phyloP scores from a whole-genome alignment of 1,140 invertebrate genomes.

The Plectus sambesii region DNA sequence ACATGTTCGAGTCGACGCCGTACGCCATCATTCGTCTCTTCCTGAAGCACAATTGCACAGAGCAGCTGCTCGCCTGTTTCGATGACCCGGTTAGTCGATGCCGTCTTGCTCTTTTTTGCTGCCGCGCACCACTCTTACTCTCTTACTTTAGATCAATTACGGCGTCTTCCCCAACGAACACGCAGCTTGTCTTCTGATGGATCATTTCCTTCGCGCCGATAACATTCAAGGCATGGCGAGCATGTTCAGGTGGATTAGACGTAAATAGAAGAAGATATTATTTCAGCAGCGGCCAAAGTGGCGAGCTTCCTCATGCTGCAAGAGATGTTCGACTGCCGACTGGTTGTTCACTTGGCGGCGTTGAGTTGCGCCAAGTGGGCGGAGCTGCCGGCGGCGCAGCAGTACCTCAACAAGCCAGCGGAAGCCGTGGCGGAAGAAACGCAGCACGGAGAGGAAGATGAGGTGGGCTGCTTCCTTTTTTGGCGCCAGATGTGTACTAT shows the following conservation, averaged over 20 bases:
- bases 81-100: conserved; percentile 58
- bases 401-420: conserved; percentile 11
- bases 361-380: conserved; percentile 62
- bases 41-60: conserved; percentile 52
- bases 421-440: conserved; percentile 45
- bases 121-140: conserved; percentile 4
- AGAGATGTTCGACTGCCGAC: conserved; percentile 65
- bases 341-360: conserved; percentile 59
- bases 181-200: conserved; percentile 66
- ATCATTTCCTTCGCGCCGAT: conserved; percentile 60
- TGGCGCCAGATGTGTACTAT: conserved; percentile 5
- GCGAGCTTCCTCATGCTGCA: conserved; percentile 71
- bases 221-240: too few relatives aligned
- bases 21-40: conserved; percentile 64
- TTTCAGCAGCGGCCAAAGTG: conserved; percentile 59
- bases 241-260: conserved; percentile 23
- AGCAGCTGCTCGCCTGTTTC: conserved; percentile 61
- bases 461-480: conserved; percentile 36
- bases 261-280: conserved; percentile 1
- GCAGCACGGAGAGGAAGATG: conserved; percentile 39
- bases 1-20: conserved; percentile 63
- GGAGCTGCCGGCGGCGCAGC: conserved; percentile 37
- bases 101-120: conserved; percentile 4
- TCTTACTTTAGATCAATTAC: conserved; percentile 57
- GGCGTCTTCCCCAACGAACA: conserved; percentile 75